A percentile compares a stretch with the other conserved stretches of the same genome.
phyloP scores from a whole-genome alignment of 2,797 vertebrate genomes.

The Tenualosa ilisha region DNA sequence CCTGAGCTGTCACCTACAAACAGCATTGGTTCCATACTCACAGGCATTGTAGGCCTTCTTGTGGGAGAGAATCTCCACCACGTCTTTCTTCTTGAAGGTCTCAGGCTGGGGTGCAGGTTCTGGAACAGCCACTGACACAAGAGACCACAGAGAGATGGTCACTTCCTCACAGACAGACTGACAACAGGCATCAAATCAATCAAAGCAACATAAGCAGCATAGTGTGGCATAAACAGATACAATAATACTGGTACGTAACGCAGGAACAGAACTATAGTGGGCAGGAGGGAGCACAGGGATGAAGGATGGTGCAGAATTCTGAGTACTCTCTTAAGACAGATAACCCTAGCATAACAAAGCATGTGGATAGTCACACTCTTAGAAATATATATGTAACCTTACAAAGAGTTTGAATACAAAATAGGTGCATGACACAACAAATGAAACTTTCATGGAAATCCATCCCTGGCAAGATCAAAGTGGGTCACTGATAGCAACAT shows the following conservation, averaged over 20 bases:
- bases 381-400: neutral
- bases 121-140: slow-evolving; percentile 79
- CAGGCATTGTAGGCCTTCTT: slow-evolving; percentile 99
- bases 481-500: neutral
- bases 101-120: slow-evolving; percentile 81
- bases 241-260: neutral
- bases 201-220: neutral
- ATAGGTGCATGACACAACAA: too few species aligned
- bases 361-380: neutral
- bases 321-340: neutral
- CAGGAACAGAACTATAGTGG: neutral
- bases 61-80: slow-evolving; percentile 94
- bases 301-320: neutral
- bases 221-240: neutral
- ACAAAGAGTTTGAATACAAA: neutral
- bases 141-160: slow-evolving; percentile 35
- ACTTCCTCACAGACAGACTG: neutral
- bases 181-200: neutral
- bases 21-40: slow-evolving; percentile 67
- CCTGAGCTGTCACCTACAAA: neutral
- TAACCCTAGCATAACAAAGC: too few species aligned
- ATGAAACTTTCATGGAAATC: too few species aligned
- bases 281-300: neutral
- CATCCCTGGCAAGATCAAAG: neutral
- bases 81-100: slow-evolving; percentile 92